Evolutionary conservation across 2,888 invertebrate genomes (phyloP).

Genomic region (Sarcophaga variegata): DNA sequence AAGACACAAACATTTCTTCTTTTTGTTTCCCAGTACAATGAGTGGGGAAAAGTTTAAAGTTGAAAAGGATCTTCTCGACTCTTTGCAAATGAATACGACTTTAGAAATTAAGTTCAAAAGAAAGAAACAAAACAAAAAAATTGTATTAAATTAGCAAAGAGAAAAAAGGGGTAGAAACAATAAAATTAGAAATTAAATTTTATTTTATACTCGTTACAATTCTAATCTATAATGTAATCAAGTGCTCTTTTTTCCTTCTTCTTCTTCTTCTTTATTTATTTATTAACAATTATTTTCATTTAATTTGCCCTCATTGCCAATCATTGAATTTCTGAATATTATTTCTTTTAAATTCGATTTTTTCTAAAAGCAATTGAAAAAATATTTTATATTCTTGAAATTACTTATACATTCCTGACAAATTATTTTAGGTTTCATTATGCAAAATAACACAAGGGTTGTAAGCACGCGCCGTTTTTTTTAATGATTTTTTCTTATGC

Average conservation of each 20-base stretch:
- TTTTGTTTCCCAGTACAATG: neutral
- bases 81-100: too few relatives aligned
- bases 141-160: slow-evolving; percentile 17
- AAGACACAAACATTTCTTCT: slow-evolving; percentile 36
- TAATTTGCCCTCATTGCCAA: slow-evolving; percentile 15
- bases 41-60: neutral
- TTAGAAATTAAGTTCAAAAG: too few relatives aligned
- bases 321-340: slow-evolving; percentile 8
- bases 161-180: neutral
- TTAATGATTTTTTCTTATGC: too few relatives aligned
- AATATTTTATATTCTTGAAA: neutral
- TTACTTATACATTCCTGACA: neutral
- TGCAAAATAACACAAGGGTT: slow-evolving; percentile 5
- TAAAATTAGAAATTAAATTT: slow-evolving; percentile 9
- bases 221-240: neutral
- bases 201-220: neutral
- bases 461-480: slow-evolving; percentile 13
- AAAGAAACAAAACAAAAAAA: neutral
- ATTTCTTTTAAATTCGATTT: neutral
- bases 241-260: neutral
- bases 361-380: neutral
- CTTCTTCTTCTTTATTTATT: neutral
- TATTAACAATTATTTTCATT: slow-evolving; percentile 16
- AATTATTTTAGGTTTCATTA: neutral
- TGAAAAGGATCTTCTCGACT: neutral